Base-by-base conservation (phyloP, 2,113 vertebrate species). In the Leptobrachium leishanense region DNA sequence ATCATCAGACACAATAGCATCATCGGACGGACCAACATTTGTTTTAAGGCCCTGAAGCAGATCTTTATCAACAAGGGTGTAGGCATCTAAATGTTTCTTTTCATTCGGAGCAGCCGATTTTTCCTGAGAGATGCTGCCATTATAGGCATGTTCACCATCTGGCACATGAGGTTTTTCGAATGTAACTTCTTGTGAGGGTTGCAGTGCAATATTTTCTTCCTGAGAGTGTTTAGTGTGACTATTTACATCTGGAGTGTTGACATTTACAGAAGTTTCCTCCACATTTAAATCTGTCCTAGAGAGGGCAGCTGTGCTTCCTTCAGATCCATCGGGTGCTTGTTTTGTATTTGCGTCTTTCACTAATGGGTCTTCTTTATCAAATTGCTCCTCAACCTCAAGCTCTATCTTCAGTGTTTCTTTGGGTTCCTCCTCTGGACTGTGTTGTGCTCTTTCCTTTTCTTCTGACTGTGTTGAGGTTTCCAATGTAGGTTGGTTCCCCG, bases 1-100 rank as follows among this genome's bases (percentile, higher is more conserved):
- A 4, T 96, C 95, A 72, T 96, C 91, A 0, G 94, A 92, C 6
- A 90, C 86, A 40, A 96, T 59, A 0, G 92, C 96, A 81, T 99
- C 97, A 10, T 93, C 93, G 3, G 95, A 97, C 44, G 92, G 90
- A 41, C 93, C 95, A 77, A 95, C 83, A 40, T 91, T 93, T 15
- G 95, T 96, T 91, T 94, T 92, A 80, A 96, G 85, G 69, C 91
- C 82, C 1, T 92, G 82, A 75, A 92, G 88, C 68, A 89, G 85
- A 68, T 90, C 88, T 72, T 85, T 91, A 76, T 92, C 88, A 83
- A 94, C 82, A 84, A 90, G 74, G 0, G 86, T 86, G 5, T 89
- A 88, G 53, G 89, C 75, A 63, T 92, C 78, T 0, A 85, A 78
- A 77, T 89, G 86, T 70, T 88, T 85, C 78, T 75, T 89, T 54